phyloP scores from a whole-genome alignment of 2,888 invertebrate genomes.

The Drosophila parthenogenetica region DNA sequence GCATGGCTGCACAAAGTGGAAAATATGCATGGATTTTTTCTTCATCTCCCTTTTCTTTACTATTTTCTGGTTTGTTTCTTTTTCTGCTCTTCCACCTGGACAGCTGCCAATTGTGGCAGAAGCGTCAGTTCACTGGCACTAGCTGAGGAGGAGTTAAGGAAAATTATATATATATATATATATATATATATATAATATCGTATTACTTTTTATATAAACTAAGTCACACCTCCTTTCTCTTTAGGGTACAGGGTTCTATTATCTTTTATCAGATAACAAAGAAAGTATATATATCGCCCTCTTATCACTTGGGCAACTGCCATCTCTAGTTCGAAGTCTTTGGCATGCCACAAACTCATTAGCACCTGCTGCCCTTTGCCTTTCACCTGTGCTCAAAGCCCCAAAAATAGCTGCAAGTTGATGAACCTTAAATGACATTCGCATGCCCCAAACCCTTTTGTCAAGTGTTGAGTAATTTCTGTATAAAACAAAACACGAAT shows the following conservation, averaged over 20 bases:
- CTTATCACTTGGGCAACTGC: neutral
- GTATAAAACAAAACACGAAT: constrained; percentile 29
- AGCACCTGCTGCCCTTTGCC: neutral
- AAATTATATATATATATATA: neutral
- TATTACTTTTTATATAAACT: too few species aligned
- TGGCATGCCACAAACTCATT: constrained; percentile 20
- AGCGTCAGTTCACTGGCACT: constrained; percentile 55
- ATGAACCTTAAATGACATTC: constrained; percentile 45
- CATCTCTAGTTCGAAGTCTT: constrained; percentile 2
- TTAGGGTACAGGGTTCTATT: too few species aligned
- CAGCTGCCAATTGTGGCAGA: constrained; percentile 45
- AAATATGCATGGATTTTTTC: neutral
- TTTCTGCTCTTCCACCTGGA: constrained; percentile 39
- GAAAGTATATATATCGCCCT: too few species aligned
- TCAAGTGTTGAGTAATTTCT: neutral
- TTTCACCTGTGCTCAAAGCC: constrained; percentile 3
- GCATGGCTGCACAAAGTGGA: constrained; percentile 32
- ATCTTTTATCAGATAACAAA: too few species aligned
- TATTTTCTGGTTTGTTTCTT: neutral
- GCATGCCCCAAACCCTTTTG: constrained; percentile 24
- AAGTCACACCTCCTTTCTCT: too few species aligned
- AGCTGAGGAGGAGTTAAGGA: neutral
- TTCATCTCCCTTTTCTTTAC: neutral
- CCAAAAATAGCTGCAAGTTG: constrained; percentile 48
- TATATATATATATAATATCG: too few species aligned